Base-by-base conservation (phyloP, 2,888 invertebrate species). In the Xylocampa areola region DNA sequence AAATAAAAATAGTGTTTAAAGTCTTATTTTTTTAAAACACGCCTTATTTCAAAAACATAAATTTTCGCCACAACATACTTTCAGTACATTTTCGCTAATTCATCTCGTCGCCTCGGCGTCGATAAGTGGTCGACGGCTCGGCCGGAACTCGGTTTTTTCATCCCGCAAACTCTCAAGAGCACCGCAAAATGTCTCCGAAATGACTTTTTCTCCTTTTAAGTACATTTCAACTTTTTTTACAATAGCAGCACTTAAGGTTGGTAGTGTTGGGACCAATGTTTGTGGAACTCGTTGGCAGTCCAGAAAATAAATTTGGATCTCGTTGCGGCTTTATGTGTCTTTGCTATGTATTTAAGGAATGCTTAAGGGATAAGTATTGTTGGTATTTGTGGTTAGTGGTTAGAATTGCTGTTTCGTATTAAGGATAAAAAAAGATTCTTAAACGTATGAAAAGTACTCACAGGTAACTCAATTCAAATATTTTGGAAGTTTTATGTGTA, bases 111-210 rank as follows among this genome's bases (percentile, higher is more conserved):
- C 73, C 66, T 70, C 61, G 81, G 82, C 82, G 82, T 82, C 85
- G 86, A 80, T 92, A 90, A 92, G 93, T 91, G 91, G 84, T 78
- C 84, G 83, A 63, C 81, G 82, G 79, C 64, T 76, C 79, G 79
- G 71, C 83, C 90, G 92, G 92, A 92, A 91, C 87, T 83, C 84
- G 80, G 77, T 84, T 91, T 91, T 89, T 92, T 86, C 81, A 79
- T 69, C 73, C 79, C 82, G 81, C 82, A 87, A 88, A 88, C 88
- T 88, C 91, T 92, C 78, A 84, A 93, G 87, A 85, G 86, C 84
- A 78, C 82, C 82, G 90, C 90, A 86, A 92, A 93, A 92, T 89
- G 87, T 91, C 90, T 91, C 88, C 85, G 73, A 85, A 90, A 88
- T 84, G 87, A 90, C 87, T 89, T 91, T 89, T 86, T 86, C 83